These are phyloP conservation scores for Spicauda simplicius DNA, from an alignment of 2,888 invertebrate species.

Conservation along the genomic window DNA sequence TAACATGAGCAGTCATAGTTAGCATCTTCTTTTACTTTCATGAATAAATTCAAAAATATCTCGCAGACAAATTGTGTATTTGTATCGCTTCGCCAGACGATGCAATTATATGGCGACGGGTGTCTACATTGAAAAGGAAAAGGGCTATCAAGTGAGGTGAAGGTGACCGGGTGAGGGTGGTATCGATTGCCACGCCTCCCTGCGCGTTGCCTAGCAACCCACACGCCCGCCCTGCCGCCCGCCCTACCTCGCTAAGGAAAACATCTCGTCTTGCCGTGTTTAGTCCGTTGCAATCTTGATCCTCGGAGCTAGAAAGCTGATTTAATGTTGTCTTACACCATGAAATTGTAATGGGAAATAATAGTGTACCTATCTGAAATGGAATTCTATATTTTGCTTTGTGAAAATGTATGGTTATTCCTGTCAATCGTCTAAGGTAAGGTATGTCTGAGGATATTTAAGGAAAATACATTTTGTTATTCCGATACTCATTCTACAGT, in stretches of 20 bases:
- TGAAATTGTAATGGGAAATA: background rate
- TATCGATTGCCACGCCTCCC: slow-evolving; percentile 90
- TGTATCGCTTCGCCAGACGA: slow-evolving; percentile 1
- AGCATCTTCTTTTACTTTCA: background rate
- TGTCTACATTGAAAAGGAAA: slow-evolving; percentile 53
- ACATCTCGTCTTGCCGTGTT: slow-evolving; percentile 37
- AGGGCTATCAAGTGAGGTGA: slow-evolving; percentile 57
- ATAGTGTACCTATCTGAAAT: background rate
- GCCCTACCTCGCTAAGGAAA: slow-evolving; percentile 46
- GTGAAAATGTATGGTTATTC: too few relatives aligned
- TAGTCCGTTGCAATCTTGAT: slow-evolving; percentile 31
- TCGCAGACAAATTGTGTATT: background rate
- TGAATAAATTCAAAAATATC: background rate
- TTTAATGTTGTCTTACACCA: background rate
- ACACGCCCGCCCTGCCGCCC: slow-evolving; percentile 50
- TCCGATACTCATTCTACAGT: too few relatives aligned
- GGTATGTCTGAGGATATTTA: too few relatives aligned
- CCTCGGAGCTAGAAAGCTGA: slow-evolving; percentile 9
- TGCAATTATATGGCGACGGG: slow-evolving; percentile 18
- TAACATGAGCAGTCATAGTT: too few relatives aligned
- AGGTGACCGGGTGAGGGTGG: slow-evolving; percentile 74
- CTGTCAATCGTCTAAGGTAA: too few relatives aligned
- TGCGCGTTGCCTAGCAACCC: slow-evolving; percentile 83
- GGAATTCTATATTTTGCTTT: too few relatives aligned
- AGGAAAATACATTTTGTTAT: too few relatives aligned